Evolutionary conservation across 1,140 invertebrate genomes (phyloP).

Genomic region (Coenobita brevimanus): DNA sequence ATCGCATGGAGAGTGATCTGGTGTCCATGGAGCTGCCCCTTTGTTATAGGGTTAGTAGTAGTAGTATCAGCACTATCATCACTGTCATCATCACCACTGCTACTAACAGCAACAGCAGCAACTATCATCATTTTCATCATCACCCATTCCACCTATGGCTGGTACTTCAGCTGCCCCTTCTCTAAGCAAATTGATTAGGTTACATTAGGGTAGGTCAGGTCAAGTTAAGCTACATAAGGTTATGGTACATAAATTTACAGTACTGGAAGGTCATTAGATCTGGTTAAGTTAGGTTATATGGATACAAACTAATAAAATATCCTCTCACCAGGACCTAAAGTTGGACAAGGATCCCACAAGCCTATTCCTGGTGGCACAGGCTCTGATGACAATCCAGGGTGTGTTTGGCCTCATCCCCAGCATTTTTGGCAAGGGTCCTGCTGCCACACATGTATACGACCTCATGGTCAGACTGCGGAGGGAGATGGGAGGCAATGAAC

Average conservation of each 20-base stretch:
- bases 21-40: conserved; percentile 92
- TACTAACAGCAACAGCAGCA: too few relatives aligned
- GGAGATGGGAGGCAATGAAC: conserved; percentile 76
- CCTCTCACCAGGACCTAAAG: conserved; percentile 81
- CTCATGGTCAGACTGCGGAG: conserved; percentile 86
- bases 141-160: too few relatives aligned
- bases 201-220: too few relatives aligned
- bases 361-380: conserved; percentile 90
- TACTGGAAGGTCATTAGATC: too few relatives aligned
- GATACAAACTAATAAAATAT: neutral
- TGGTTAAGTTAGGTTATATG: too few relatives aligned
- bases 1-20: conserved; percentile 93
- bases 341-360: conserved; percentile 92
- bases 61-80: neutral
- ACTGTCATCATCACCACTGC: neutral
- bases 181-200: too few relatives aligned
- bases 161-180: too few relatives aligned
- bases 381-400: conserved; percentile 88
- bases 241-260: too few relatives aligned
- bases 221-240: too few relatives aligned
- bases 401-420: conserved; percentile 92
- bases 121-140: too few relatives aligned
- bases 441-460: conserved; percentile 91
- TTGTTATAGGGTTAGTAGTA: conserved; percentile 79
- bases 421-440: conserved; percentile 91